Evolutionary conservation across 1,140 invertebrate genomes (phyloP).

Genomic region (Nymphalis io): DNA sequence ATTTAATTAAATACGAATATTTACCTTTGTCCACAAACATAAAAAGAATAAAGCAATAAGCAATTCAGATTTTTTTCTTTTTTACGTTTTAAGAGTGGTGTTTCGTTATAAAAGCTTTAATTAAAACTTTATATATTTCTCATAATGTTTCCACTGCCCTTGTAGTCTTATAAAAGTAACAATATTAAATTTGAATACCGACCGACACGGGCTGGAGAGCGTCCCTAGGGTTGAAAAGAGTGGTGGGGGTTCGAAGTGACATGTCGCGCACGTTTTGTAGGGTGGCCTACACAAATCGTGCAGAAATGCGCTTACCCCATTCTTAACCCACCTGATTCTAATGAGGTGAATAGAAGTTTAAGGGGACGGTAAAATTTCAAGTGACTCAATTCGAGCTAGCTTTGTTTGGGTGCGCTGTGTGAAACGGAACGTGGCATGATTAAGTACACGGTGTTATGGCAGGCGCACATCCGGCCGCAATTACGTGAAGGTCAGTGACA

Average conservation of each 20-base stretch:
- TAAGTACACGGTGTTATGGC: constrained; percentile 53
- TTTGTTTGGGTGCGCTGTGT: constrained; percentile 55
- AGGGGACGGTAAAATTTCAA: constrained; percentile 26
- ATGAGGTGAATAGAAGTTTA: constrained; percentile 51
- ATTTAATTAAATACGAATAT: too few relatives aligned
- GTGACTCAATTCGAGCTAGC: constrained; percentile 34
- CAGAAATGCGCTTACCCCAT: constrained; percentile 65
- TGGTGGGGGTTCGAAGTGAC: constrained; percentile 36
- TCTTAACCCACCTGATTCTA: constrained; percentile 57
- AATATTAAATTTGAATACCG: constrained; percentile 75
- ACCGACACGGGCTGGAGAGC: constrained; percentile 44
- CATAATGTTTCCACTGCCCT: constrained; percentile 66
- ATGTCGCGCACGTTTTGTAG: constrained; percentile 48
- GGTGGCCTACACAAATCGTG: constrained; percentile 54
- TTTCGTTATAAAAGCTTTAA: background rate
- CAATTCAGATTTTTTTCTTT: too few relatives aligned
- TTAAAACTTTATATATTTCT: constrained; percentile 33
- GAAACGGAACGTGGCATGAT: constrained; percentile 55
- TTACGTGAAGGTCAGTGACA: constrained; percentile 73
- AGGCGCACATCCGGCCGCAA: constrained; percentile 61
- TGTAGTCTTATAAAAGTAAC: constrained; percentile 73
- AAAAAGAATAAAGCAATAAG: too few relatives aligned
- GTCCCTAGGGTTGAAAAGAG: constrained; percentile 28
- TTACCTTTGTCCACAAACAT: too few relatives aligned
- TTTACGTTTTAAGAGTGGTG: too few relatives aligned